A percentile compares a stretch with the other conserved stretches of the same genome.
phyloP scores from a whole-genome alignment of 2,888 invertebrate species.

The Agrochola circellaris region DNA sequence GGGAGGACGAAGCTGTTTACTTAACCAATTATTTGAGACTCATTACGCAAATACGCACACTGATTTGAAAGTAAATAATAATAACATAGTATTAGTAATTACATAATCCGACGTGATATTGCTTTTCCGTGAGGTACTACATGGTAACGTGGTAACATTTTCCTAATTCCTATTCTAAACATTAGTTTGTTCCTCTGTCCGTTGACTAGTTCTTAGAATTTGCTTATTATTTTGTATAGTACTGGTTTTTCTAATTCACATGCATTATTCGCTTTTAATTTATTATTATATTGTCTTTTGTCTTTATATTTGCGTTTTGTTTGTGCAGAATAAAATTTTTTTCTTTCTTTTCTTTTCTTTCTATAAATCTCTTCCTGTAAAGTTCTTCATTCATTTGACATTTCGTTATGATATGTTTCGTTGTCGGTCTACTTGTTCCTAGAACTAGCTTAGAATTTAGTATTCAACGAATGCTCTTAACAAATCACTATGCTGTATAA shows the following conservation, averaged over 20 bases:
- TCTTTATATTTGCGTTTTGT: too few relatives aligned
- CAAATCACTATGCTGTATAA: constrained; percentile 47
- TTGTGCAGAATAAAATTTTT: too few relatives aligned
- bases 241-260: neutral
- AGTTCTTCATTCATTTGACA: constrained; percentile 4
- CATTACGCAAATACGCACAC: constrained; percentile 35
- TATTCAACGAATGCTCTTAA: constrained; percentile 43
- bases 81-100: constrained; percentile 21
- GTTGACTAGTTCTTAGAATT: constrained; percentile 3
- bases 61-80: constrained; percentile 46
- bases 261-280: neutral
- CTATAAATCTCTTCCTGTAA: neutral
- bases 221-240: neutral
- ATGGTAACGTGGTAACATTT: neutral
- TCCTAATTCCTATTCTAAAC: constrained; percentile 12
- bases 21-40: constrained; percentile 41
- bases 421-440: constrained; percentile 16
- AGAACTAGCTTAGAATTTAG: constrained; percentile 34
- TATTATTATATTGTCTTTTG: too few relatives aligned
- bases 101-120: constrained; percentile 3
- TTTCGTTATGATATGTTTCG: neutral
- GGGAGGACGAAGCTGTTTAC: constrained; percentile 40
- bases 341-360: too few relatives aligned
- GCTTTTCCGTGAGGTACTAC: neutral
- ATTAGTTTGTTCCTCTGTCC: constrained; percentile 6